A percentile compares a stretch with the other conserved stretches of the same genome.
phyloP scores from a whole-genome alignment of 2,888 invertebrate genomes.

The Osmoderma eremita region DNA sequence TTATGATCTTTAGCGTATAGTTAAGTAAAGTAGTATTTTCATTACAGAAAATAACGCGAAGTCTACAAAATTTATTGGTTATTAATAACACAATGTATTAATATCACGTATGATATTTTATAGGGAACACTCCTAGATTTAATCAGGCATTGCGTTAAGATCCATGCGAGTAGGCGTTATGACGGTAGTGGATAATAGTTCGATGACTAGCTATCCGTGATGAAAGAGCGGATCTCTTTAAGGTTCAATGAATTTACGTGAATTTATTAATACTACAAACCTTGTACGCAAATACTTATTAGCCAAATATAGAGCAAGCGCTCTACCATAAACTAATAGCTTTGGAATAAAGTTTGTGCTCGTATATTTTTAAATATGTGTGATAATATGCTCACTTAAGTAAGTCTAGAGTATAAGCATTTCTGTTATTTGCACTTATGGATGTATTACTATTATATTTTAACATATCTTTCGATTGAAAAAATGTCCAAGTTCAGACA shows the following conservation, averaged over 20 bases:
- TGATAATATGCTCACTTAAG: too few relatives aligned
- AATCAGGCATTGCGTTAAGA: neutral
- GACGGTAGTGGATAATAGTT: slow-evolving; percentile 12
- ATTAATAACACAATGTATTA: neutral
- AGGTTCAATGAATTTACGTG: slow-evolving; percentile 6
- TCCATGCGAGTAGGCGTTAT: neutral
- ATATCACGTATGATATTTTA: slow-evolving; percentile 4
- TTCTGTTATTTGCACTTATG: too few relatives aligned
- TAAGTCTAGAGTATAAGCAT: too few relatives aligned
- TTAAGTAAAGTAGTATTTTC: neutral
- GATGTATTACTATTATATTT: too few relatives aligned
- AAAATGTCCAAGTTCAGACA: too few relatives aligned
- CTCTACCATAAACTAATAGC: too few relatives aligned
- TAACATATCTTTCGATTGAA: too few relatives aligned
- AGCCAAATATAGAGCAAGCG: neutral
- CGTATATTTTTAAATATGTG: too few relatives aligned
- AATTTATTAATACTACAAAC: neutral
- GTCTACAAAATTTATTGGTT: neutral
- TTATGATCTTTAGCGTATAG: neutral
- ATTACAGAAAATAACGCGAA: neutral
- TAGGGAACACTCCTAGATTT: slow-evolving; percentile 1
- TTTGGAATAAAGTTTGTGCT: too few relatives aligned
- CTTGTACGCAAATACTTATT: neutral
- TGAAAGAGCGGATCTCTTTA: neutral
- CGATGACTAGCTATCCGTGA: neutral